A percentile compares a stretch with the other conserved stretches of the same genome.
Evolutionary conservation across 1,140 invertebrate genomes (phyloP).

Genomic region (Matsumurasca onukii): DNA sequence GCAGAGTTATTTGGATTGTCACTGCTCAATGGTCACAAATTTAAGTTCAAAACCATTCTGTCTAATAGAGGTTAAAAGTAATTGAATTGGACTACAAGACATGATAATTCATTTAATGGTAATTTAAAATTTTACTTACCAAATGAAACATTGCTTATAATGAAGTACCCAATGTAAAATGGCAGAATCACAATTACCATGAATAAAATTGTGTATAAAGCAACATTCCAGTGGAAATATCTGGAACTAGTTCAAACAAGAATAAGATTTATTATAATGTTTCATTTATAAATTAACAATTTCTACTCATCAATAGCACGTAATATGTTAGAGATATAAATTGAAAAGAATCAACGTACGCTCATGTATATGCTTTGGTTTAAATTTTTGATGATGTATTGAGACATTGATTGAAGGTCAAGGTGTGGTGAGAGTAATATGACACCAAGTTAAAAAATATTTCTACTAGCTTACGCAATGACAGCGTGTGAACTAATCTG

Average conservation of each 20-base stretch:
- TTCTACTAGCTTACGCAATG: too few species aligned
- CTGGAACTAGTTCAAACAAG: slow-evolving; percentile 70
- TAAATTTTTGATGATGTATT: too few species aligned
- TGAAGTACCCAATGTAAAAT: slow-evolving; percentile 95
- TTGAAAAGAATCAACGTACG: background rate
- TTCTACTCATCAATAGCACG: background rate
- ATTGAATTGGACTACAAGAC: too few species aligned
- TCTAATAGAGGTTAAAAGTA: too few species aligned
- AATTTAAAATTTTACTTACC: too few species aligned
- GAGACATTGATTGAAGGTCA: too few species aligned
- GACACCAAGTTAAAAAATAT: too few species aligned
- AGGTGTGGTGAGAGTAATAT: too few species aligned
- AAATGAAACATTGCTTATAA: slow-evolving; percentile 87
- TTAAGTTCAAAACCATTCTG: background rate
- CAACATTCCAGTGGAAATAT: slow-evolving; percentile 95
- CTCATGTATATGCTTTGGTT: too few species aligned
- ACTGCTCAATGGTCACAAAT: background rate
- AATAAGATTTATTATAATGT: slow-evolving; percentile 30
- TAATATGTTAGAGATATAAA: background rate
- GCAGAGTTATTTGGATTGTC: background rate
- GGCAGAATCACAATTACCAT: slow-evolving; percentile 96
- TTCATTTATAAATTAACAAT: too few species aligned
- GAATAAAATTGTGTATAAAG: slow-evolving; percentile 87
- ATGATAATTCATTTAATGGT: too few species aligned
- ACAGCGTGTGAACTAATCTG: too few species aligned